Evolutionary conservation across 2,797 vertebrate genomes (phyloP), one percentile per base, ranked within the genome.

Genomic region (Tympanoctomys barrerae): DNA sequence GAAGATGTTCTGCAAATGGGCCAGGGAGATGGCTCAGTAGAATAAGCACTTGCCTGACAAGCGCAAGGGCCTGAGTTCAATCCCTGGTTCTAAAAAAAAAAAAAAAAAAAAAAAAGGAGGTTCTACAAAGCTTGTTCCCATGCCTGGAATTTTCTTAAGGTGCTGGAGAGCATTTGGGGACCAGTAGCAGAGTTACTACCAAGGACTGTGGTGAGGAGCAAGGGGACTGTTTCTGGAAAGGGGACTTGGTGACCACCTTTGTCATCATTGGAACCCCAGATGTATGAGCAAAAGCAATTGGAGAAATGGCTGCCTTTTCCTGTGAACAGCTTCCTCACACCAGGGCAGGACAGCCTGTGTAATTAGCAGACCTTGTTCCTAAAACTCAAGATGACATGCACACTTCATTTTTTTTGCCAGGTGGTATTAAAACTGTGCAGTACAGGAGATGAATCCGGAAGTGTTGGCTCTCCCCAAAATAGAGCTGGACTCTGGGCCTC

Each of bases 351-450:
- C 1, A 28, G 79, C 46, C 70, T n/a, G 93, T 89, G 90, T 96
- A 89, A 97, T 95, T 93, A 89, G 73, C 33, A 86, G 89, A 21
- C 68, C 80, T 62, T 84, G 88, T 97, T 1, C 49, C 64, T 6
- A 8, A n/a, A 78, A n/a, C 39, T 89, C 89, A 39, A 89, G 84
- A 73, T 77, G 62, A 94, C 87, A 95, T 83, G 86, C 78, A 42
- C 11, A 31, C 64, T 92, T 96, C 94, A 62, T 93, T 98, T 96
- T 96, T 82, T 91, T 79, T 21, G 57, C 24, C 54, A 33, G 83
- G 90, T 81, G 18, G 80, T 28, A 95, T 68, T 71, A 97, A 75
- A n/a, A 64, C 24, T 31, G 46, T 13, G 26, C 13, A 78, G 64
- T 0, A 7, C 90, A 95, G 42, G 71, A 83, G 91, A 71, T 36